Conservation (phyloP, 2,888 invertebrate genomes). For the Athalia cordata region DNA sequence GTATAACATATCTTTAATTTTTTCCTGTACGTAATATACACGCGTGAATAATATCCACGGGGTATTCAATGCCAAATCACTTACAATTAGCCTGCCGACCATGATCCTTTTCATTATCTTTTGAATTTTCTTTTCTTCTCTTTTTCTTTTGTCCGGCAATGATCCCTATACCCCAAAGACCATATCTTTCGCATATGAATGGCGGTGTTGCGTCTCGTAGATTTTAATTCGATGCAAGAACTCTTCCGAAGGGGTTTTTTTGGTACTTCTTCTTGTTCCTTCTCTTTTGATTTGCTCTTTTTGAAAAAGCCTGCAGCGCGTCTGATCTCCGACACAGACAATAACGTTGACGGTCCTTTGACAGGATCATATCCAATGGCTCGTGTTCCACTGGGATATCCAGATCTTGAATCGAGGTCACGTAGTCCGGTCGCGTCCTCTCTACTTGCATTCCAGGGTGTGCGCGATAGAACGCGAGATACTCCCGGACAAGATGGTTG, state of each 20-base stretch:
- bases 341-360: constrained; percentile 33
- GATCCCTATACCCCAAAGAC: background rate
- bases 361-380: constrained; percentile 39
- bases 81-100: background rate
- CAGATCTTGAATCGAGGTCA: constrained; percentile 51
- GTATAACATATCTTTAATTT: constrained; percentile 11
- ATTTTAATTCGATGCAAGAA: too few species aligned
- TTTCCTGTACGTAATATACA: too few species aligned
- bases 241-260: too few species aligned
- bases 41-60: background rate
- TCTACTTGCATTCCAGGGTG: constrained; percentile 52
- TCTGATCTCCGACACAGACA: background rate
- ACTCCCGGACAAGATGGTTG: constrained; percentile 35
- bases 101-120: background rate
- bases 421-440: constrained; percentile 47
- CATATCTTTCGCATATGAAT: too few species aligned
- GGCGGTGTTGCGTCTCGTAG: too few species aligned
- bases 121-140: background rate
- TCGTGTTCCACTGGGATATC: constrained; percentile 29
- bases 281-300: too few species aligned
- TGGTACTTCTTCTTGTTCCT: too few species aligned
- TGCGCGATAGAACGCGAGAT: constrained; percentile 55
- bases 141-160: background rate
- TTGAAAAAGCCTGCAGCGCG: too few species aligned
- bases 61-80: background rate